A percentile compares a stretch with the other conserved stretches of the same genome.
phyloP scores from a whole-genome alignment of 1,140 invertebrate genomes.

The Papilio helenus region DNA sequence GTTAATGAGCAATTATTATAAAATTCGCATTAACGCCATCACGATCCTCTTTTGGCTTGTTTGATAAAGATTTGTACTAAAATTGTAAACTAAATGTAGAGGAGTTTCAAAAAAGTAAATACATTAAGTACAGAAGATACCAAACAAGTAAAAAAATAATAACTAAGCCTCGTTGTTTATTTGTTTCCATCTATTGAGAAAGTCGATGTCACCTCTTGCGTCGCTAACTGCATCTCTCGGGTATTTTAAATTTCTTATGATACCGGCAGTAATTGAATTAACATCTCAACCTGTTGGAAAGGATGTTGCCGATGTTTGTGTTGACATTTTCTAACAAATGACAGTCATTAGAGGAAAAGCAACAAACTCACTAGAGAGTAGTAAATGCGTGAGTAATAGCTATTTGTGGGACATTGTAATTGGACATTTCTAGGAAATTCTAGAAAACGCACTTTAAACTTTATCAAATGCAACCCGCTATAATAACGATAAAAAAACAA shows the following conservation, averaged over 20 bases:
- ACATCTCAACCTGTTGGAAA: conserved; percentile 12
- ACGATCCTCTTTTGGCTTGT: conserved; percentile 23
- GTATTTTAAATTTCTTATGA: background rate
- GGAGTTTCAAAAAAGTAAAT: background rate
- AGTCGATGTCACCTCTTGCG: background rate
- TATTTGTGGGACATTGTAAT: background rate
- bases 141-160: background rate
- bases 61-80: background rate
- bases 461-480: background rate
- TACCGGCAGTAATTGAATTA: conserved; percentile 8
- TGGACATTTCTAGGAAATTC: background rate
- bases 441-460: background rate
- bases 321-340: conserved; percentile 12
- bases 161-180: background rate
- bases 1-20: conserved; percentile 41
- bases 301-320: conserved; percentile 8
- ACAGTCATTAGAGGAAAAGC: conserved; percentile 9
- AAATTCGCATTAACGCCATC: conserved; percentile 24
- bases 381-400: background rate
- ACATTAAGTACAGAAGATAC: background rate
- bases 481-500: background rate
- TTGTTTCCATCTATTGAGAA: background rate
- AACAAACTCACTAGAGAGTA: background rate
- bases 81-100: background rate
- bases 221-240: background rate